Evolutionary conservation across 1,140 invertebrate species (phyloP), one percentile per base, ranked within the genome.

Genomic region (Stegodyphus mimosarum): DNA sequence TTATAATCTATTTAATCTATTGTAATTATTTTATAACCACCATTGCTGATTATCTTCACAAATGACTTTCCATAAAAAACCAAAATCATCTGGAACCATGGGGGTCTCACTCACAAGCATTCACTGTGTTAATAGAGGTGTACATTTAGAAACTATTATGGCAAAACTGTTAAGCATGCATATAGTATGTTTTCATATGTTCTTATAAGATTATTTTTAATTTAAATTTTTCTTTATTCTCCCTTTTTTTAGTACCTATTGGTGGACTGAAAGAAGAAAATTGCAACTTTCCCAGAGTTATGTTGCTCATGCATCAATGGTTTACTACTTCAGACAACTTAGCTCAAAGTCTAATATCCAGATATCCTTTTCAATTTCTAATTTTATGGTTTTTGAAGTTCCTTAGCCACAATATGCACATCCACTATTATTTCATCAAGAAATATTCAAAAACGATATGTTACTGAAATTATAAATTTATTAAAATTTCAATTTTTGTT

Each of bases 291-390:
- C 90, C 90, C 6, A 88, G 88, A 52, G 90, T 91, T n/a, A 89
- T 91, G 83, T 89, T 91, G 85, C 88, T 91, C 13, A 91, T 91
- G 91, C 91, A 91, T 88, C 90, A 90, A 86, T 91, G 91, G 91
- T 91, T 91, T 86, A 89, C 90, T 83, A 88, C 89, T 70, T 91
- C 91, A 50, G 90, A 90, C 78, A 89, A 91, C 10, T 88, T 91
- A 64, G 91, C 90, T 15, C 88, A 90, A 86, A 88, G 88, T 48
- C 90, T 91, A 69, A 88, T 90, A 79, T 88, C 90, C 71, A 87
- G 79, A 87, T 87, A 87, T 87, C 86, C 86, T 87, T 87, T 83
- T 18, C 15, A 60, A 60, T 10, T 60, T 60, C 55, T 10, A 10
- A 60, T 60, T 60, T 60, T 10, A 15, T 60, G 15, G 55, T 10